Evolutionary conservation across 1,140 invertebrate species (phyloP).

Genomic region (Sipha flava): DNA sequence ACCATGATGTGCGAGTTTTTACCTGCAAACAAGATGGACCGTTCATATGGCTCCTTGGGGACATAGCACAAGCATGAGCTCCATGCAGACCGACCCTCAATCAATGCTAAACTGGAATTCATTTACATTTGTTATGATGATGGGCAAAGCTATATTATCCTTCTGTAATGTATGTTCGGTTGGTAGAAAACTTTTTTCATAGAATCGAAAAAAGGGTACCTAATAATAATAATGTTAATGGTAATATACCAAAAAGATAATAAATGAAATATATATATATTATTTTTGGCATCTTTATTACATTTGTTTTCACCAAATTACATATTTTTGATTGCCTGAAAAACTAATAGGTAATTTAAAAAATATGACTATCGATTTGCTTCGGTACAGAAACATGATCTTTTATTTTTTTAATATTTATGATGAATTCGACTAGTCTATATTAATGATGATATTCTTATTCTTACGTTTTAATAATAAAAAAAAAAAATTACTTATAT

Average conservation of each 20-base stretch:
- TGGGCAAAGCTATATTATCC: constrained; percentile 2
- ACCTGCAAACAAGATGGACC: constrained; percentile 24
- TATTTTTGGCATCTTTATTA: background rate
- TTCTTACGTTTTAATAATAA: too few species aligned
- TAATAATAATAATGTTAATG: background rate
- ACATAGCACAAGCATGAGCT: background rate
- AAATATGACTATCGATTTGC: background rate
- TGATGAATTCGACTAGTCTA: background rate
- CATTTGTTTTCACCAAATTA: background rate
- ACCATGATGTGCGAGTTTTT: background rate
- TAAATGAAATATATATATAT: background rate
- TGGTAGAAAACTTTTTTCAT: background rate
- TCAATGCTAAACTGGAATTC: constrained; percentile 13
- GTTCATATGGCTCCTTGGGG: constrained; percentile 11
- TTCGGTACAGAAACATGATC: background rate
- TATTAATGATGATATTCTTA: background rate
- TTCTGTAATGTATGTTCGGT: background rate
- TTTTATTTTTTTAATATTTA: background rate
- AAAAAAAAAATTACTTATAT: too few species aligned
- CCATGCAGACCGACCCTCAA: background rate
- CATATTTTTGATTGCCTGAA: background rate
- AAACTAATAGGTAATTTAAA: background rate
- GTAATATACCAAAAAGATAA: background rate
- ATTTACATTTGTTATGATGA: constrained; percentile 23
- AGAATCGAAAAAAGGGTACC: background rate